Evolutionary conservation across 2,113 vertebrate genomes (phyloP).

Genomic region (Leucoraja erinaceus): DNA sequence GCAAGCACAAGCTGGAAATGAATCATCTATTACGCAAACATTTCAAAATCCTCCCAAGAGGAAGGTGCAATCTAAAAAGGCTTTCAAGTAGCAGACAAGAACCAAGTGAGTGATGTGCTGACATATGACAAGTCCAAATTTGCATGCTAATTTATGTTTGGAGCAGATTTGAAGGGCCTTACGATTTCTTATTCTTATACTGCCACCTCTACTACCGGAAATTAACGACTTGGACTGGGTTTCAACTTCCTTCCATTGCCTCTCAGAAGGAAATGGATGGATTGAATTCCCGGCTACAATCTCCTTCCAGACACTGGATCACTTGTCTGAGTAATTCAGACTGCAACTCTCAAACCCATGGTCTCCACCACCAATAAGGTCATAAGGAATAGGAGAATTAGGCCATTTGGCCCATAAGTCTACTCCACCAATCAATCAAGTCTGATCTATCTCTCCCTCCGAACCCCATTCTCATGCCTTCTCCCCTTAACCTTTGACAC

Average conservation of each 20-base stretch:
- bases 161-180: not conserved
- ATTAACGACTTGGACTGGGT: not conserved
- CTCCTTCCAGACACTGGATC: not conserved
- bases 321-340: too few relatives aligned
- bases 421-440: too few relatives aligned
- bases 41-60: not conserved
- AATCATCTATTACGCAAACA: not conserved
- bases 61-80: not conserved
- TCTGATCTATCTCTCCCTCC: too few relatives aligned
- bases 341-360: too few relatives aligned
- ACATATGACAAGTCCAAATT: not conserved
- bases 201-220: too few relatives aligned
- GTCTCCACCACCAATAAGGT: too few relatives aligned
- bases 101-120: not conserved
- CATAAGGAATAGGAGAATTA: too few relatives aligned
- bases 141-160: not conserved
- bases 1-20: not conserved
- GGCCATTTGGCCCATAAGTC: too few relatives aligned
- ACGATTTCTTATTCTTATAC: too few relatives aligned
- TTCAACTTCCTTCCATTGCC: not conserved
- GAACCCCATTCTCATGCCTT: too few relatives aligned
- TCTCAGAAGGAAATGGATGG: not conserved
- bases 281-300: not conserved
- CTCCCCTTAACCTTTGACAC: too few relatives aligned
- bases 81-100: not conserved